phyloP scores from a whole-genome alignment of 2,797 vertebrate genomes.

The Sebastiscus tertius region DNA sequence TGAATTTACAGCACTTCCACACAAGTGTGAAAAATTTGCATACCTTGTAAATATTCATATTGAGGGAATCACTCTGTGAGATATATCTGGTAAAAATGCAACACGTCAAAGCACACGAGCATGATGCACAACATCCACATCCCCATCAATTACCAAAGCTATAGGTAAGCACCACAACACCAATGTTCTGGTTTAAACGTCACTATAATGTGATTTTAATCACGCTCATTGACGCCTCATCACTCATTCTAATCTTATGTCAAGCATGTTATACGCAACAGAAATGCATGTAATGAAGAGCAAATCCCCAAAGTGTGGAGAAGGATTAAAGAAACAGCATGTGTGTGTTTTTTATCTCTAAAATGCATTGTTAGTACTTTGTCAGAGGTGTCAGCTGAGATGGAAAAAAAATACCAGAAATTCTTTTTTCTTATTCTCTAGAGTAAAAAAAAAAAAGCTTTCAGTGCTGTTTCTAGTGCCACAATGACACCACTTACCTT shows the following conservation, averaged over 20 bases:
- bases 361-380: not conserved
- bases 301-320: slow-evolving; percentile 1
- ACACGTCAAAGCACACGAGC: slow-evolving; percentile 12
- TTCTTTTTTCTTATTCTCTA: not conserved
- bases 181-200: slow-evolving; percentile 55
- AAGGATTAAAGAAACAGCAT: not conserved
- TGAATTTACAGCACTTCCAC: slow-evolving; percentile 40
- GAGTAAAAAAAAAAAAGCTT: not conserved
- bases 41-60: slow-evolving; percentile 71
- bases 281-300: slow-evolving; percentile 2
- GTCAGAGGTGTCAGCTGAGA: not conserved
- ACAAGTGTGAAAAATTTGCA: slow-evolving; percentile 56
- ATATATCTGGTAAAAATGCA: slow-evolving; percentile 32
- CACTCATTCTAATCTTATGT: slow-evolving; percentile 56
- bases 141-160: slow-evolving; percentile 50
- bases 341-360: not conserved
- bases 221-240: slow-evolving; percentile 59
- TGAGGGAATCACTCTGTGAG: slow-evolving; percentile 51
- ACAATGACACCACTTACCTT: slow-evolving; percentile 2
- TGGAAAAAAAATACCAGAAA: not conserved
- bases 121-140: slow-evolving; percentile 31
- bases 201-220: slow-evolving; percentile 74
- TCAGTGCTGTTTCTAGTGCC: not conserved
- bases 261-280: not conserved
- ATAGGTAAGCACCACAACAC: slow-evolving; percentile 20